Conservation (phyloP, 2,113 vertebrate genomes). For the Origma solitaria region DNA sequence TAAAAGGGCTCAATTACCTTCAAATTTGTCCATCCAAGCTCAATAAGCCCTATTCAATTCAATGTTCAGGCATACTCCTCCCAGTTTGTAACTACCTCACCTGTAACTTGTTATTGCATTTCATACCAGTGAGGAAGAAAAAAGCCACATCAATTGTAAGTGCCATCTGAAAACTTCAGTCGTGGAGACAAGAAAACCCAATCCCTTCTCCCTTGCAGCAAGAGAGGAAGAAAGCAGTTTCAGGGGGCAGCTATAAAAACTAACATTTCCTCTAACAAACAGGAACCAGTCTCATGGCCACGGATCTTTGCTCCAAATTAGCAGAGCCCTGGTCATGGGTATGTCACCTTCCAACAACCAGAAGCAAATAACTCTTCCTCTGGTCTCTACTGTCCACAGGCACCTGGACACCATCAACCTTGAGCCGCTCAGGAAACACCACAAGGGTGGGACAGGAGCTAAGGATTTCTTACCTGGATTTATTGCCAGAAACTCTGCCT, state of each 20-base stretch:
- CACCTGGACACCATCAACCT: neutral
- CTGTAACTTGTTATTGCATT: neutral
- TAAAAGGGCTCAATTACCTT: neutral
- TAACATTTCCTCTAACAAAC: neutral
- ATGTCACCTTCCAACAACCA: neutral
- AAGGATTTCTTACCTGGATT: neutral
- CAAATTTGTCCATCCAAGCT: neutral
- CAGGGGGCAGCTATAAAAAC: neutral
- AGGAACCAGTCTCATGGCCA: neutral
- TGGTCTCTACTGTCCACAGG: neutral
- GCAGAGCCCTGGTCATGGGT: neutral
- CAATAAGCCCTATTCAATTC: neutral
- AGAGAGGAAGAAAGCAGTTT: neutral
- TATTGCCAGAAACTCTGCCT: neutral
- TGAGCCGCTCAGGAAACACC: accelerated
- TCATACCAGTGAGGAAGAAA: neutral
- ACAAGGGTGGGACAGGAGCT: neutral
- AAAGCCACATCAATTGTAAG: neutral
- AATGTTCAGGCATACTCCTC: neutral
- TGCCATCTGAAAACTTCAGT: neutral
- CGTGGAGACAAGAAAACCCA: neutral
- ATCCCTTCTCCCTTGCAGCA: neutral
- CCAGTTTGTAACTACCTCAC: neutral
- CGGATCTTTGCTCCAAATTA: neutral
- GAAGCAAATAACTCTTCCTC: neutral